A percentile compares a stretch with the other conserved stretches of the same genome.
These are phyloP conservation scores for Pomacea maculata DNA, from an alignment of 1,140 invertebrate genomes.

Conservation along the genomic window DNA sequence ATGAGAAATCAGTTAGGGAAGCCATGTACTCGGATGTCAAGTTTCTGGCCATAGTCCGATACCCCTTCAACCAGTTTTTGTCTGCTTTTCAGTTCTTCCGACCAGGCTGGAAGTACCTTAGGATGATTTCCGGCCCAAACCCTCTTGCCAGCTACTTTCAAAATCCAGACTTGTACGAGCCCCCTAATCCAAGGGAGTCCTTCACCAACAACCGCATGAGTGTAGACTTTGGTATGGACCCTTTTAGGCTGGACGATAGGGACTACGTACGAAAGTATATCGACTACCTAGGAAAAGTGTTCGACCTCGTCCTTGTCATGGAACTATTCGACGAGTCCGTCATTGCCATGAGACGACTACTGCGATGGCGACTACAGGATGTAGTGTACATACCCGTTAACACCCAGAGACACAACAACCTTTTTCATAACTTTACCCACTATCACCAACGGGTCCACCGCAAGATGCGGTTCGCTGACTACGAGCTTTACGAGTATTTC, in stretches of 20 bases:
- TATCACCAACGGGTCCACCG: slow-evolving; percentile 2
- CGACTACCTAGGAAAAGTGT: slow-evolving; percentile 36
- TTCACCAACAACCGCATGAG: slow-evolving; percentile 50
- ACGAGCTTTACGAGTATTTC: slow-evolving; percentile 15
- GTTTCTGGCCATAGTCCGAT: slow-evolving; percentile 47
- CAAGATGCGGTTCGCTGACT: not conserved
- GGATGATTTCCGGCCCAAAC: slow-evolving; percentile 28
- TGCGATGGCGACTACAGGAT: slow-evolving; percentile 49
- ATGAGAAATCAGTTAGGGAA: slow-evolving; percentile 26
- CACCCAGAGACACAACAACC: not conserved
- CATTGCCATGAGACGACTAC: slow-evolving; percentile 38
- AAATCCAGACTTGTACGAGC: slow-evolving; percentile 21
- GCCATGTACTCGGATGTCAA: slow-evolving; percentile 34
- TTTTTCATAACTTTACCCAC: slow-evolving; percentile 1
- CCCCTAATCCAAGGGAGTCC: slow-evolving; percentile 14
- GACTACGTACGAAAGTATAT: slow-evolving; percentile 27
- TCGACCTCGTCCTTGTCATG: slow-evolving; percentile 44
- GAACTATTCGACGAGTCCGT: slow-evolving; percentile 52
- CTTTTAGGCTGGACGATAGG: slow-evolving; percentile 8
- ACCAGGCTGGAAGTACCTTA: slow-evolving; percentile 31
- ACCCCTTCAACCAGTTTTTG: slow-evolving; percentile 47
- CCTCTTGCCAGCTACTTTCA: slow-evolving; percentile 36
- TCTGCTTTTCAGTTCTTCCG: slow-evolving; percentile 41
- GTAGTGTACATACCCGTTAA: slow-evolving; percentile 34
- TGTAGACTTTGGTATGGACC: slow-evolving; percentile 44